Evolutionary conservation across 1,140 invertebrate genomes (phyloP), one percentile per base, ranked within the genome.

Genomic region (Hestina assimilis): DNA sequence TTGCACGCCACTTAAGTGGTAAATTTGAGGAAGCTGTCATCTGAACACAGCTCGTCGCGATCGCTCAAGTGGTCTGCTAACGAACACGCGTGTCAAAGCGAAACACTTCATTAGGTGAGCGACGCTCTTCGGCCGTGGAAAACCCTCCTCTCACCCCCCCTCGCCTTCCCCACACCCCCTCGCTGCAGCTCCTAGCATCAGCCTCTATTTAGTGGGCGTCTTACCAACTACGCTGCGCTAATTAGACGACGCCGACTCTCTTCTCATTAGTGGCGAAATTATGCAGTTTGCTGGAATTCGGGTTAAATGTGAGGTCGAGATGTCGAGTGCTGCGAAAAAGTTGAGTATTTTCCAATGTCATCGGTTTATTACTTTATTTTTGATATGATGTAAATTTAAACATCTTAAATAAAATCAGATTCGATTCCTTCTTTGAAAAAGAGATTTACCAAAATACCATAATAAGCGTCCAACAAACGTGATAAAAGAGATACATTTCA

Each of bases 51-150:
- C 67, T 72, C 72, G 79, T 74, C 71, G 72, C 78, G 59, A 79
- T 77, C 68, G 71, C 59, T 87, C 71, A 75, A 87, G 81, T 82
- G 81, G 82, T 81, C 73, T 78, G 83, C 82, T 87, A 87, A 87
- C 84, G 84, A 87, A 86, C 76, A 80, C 79, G 81, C 83, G 81
- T 82, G 84, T 85, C 82, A 86, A 85, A 87, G 82, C 81, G 78
- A 83, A 81, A 78, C 84, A 85, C 84, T 87, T 87, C 82, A 87
- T 87, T 87, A 87, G 84, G 76, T 85, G 84, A 87, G 81, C 79
- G 76, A 72, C 70, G 71, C 78, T 72, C 72, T 64, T 70, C 69
- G 60, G 60, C 52, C 60, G 56, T 59, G 56, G 56, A 54, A 58
- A 35, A 28, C 56, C 64, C 63, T 46, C 57, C 43, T 60, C 53